A percentile compares a stretch with the other conserved stretches of the same genome.
Evolutionary conservation across 2,113 vertebrate species (phyloP).

Genomic region (Cynopterus brachyotis): DNA sequence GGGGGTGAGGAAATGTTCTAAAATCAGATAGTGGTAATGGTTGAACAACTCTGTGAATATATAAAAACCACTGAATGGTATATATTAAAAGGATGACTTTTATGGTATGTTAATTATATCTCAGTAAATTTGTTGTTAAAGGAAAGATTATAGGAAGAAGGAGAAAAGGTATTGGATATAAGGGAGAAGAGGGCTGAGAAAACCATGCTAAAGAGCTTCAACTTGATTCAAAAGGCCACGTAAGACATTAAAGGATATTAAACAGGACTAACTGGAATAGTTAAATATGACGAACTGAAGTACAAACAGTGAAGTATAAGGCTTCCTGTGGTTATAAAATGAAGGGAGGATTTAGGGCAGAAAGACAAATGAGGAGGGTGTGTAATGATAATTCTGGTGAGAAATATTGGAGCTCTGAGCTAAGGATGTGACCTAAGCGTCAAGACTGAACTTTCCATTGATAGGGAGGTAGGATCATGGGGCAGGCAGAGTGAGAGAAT

Average conservation of each 20-base stretch:
- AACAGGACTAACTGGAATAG: background rate
- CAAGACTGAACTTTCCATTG: background rate
- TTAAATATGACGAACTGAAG: background rate
- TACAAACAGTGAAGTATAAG: background rate
- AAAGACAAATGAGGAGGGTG: background rate
- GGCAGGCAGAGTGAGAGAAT: background rate
- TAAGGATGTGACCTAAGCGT: background rate
- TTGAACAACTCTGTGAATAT: background rate
- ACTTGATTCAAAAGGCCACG: background rate
- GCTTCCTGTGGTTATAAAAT: background rate
- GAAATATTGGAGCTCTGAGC: background rate
- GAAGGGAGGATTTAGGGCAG: background rate
- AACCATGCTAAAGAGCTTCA: background rate
- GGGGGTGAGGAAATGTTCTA: background rate
- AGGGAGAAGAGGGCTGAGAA: background rate
- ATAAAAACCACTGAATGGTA: background rate
- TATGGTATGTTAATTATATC: background rate
- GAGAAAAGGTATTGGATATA: no score
- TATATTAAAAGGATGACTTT: background rate
- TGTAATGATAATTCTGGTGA: background rate
- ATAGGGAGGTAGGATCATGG: background rate
- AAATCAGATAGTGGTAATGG: background rate
- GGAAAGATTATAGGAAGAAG: background rate
- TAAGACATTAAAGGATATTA: background rate
- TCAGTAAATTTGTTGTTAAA: background rate